A percentile compares a stretch with the other conserved stretches of the same genome.
phyloP scores from a whole-genome alignment of 1,140 invertebrate species.

The Conus betulinus region DNA sequence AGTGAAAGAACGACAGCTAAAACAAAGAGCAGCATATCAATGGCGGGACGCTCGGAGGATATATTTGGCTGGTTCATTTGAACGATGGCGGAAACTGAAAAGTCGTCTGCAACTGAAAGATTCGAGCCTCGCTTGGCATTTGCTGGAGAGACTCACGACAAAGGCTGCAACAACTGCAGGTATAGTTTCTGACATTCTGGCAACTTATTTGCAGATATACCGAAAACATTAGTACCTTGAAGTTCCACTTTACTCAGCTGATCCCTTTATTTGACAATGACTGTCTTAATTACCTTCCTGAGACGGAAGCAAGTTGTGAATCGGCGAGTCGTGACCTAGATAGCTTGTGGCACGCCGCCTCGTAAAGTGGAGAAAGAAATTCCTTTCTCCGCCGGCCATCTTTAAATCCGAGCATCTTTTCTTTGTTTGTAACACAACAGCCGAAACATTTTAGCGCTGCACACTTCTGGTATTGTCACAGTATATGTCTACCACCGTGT shows the following conservation, averaged over 20 bases:
- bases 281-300: not conserved
- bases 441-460: not conserved
- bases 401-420: slow-evolving; percentile 25
- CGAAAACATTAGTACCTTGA: not conserved
- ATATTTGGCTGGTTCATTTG: slow-evolving; percentile 50
- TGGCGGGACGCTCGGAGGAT: slow-evolving; percentile 50
- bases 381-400: slow-evolving; percentile 24
- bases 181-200: slow-evolving; percentile 17
- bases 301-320: slow-evolving; percentile 12
- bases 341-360: slow-evolving; percentile 11
- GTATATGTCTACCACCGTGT: not conserved
- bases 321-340: slow-evolving; percentile 18
- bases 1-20: slow-evolving; percentile 48
- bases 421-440: slow-evolving; percentile 6
- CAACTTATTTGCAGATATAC: not conserved
- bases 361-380: slow-evolving; percentile 16
- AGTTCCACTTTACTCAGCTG: not conserved
- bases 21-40: slow-evolving; percentile 48
- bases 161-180: slow-evolving; percentile 48
- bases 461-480: not conserved
- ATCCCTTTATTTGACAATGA: not conserved
- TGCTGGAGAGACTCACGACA: slow-evolving; percentile 58
- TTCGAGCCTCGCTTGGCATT: slow-evolving; percentile 56
- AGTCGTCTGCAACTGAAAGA: slow-evolving; percentile 50
- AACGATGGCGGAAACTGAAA: slow-evolving; percentile 50